Evolutionary conservation across 2,888 invertebrate species (phyloP).

Genomic region (Kuschelorhynchus macadamiae): DNA sequence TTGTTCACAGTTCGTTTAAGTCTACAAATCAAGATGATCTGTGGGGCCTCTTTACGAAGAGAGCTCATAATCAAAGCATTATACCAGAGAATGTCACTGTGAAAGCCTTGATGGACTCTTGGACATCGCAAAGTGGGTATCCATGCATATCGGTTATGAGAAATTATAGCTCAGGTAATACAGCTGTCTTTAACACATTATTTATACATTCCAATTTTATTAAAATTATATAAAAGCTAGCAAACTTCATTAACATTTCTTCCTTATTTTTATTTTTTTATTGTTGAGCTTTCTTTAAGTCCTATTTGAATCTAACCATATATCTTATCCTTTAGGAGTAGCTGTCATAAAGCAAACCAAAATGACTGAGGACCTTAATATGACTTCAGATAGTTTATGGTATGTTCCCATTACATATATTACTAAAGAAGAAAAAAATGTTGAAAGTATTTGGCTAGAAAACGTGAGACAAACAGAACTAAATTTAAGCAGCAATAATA

Average conservation of each 20-base stretch:
- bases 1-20: conserved; percentile 70
- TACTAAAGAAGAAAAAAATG: conserved; percentile 55
- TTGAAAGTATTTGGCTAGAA: conserved; percentile 59
- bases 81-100: conserved; percentile 69
- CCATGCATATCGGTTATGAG: conserved; percentile 75
- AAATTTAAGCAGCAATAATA: conserved; percentile 57
- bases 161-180: conserved; percentile 69
- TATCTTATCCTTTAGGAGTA: too few relatives aligned
- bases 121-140: conserved; percentile 81
- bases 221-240: too few relatives aligned
- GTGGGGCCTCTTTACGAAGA: conserved; percentile 73
- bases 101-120: conserved; percentile 78
- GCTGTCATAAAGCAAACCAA: conserved; percentile 71
- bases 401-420: conserved; percentile 74
- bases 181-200: neutral
- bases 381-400: conserved; percentile 67
- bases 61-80: conserved; percentile 59
- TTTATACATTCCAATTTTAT: too few relatives aligned
- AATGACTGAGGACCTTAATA: conserved; percentile 59
- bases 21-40: conserved; percentile 78
- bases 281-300: too few relatives aligned
- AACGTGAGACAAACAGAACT: conserved; percentile 57
- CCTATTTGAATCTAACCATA: too few relatives aligned
- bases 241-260: too few relatives aligned
- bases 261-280: too few relatives aligned